A percentile compares a stretch with the other conserved stretches of the same genome.
Conservation (phyloP, 1,140 invertebrate species). For the Drosophila repleta region DNA sequence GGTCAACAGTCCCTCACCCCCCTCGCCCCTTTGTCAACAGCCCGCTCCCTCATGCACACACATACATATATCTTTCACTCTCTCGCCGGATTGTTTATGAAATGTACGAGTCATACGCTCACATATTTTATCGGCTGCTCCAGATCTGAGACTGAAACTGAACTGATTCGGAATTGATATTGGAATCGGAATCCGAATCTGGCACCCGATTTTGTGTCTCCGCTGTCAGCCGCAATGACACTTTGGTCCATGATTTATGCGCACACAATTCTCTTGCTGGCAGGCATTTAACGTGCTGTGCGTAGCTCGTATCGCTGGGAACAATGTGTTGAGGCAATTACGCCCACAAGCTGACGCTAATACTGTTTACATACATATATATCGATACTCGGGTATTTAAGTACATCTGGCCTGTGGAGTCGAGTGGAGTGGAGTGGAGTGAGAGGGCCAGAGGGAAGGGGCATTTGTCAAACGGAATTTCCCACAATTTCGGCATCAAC, state of each 20-base stretch:
- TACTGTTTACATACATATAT: neutral
- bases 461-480: constrained; percentile 59
- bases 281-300: constrained; percentile 66
- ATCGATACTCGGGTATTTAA: constrained; percentile 10
- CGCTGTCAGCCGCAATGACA: constrained; percentile 69
- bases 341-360: constrained; percentile 56
- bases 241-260: constrained; percentile 73
- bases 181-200: constrained; percentile 45
- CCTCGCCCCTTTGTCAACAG: neutral
- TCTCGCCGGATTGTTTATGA: constrained; percentile 53
- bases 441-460: too few relatives aligned
- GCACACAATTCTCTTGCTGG: constrained; percentile 56
- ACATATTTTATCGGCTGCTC: constrained; percentile 66
- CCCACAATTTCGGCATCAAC: constrained; percentile 51
- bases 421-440: neutral
- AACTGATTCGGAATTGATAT: constrained; percentile 33
- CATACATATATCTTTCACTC: constrained; percentile 6
- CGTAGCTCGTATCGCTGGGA: constrained; percentile 23
- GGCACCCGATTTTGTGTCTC: constrained; percentile 61
- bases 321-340: constrained; percentile 74
- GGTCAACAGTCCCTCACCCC: neutral
- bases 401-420: neutral
- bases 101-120: constrained; percentile 58
- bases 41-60: constrained; percentile 18
- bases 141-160: constrained; percentile 59